phyloP scores from a whole-genome alignment of 2,888 invertebrate genomes.

The Drosophila sordidula region DNA sequence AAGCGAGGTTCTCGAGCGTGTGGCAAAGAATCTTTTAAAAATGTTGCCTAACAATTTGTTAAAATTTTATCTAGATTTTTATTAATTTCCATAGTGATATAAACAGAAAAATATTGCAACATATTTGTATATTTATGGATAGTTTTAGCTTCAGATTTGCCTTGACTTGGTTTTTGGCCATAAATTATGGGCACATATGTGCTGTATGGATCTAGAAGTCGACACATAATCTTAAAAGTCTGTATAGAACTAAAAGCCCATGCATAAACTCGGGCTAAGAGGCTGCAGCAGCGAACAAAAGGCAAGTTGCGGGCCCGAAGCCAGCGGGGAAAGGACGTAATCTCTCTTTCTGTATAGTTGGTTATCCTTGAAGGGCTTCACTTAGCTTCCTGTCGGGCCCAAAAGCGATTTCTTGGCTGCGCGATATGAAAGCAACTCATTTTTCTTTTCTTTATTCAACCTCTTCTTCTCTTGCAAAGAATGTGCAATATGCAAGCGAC shows the following conservation, averaged over 20 bases:
- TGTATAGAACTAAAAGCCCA: constrained; percentile 20
- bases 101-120: no score
- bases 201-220: neutral
- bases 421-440: constrained; percentile 37
- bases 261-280: constrained; percentile 22
- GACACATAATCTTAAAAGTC: neutral
- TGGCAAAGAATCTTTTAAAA: neutral
- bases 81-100: no score
- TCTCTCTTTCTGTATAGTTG: neutral
- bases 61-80: no score
- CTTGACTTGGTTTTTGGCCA: constrained; percentile 1
- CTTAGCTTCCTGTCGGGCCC: constrained; percentile 38
- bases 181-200: neutral
- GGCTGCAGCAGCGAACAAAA: constrained; percentile 31
- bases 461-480: constrained; percentile 29
- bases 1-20: no score
- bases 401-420: constrained; percentile 26
- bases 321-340: neutral
- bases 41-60: neutral
- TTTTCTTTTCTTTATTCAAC: constrained; percentile 8
- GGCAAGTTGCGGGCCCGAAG: constrained; percentile 3
- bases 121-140: neutral
- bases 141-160: neutral
- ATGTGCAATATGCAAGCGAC: constrained; percentile 52
- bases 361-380: constrained; percentile 57